Base-by-base conservation (phyloP, 2,797 vertebrate species). In the Spea hammondii region DNA sequence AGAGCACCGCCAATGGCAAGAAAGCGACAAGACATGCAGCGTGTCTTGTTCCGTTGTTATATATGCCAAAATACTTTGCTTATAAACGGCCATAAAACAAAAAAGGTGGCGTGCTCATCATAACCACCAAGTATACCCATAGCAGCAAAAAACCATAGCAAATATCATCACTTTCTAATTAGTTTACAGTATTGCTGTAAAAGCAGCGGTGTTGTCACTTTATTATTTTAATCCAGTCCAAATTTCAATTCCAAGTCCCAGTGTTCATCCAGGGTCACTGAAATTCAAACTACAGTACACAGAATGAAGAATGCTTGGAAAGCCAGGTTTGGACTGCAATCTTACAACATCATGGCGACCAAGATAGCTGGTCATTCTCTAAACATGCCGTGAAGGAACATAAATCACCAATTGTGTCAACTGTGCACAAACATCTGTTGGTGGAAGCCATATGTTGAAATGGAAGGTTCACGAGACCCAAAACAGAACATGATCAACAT, bases 101-200 rank as follows among this genome's bases (percentile, higher is more conserved):
- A 50, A 67, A 67, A 9, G 67, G 51, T 60, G 76, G 55, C 12
- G 3, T 67, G 50, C 51, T 72, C 68, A 71, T 60, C 76, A 10
- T 64, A 47, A 49, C 55, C 68, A 54, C 60, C 62, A 72, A 45
- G 55, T 71, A 60, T 70, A 77, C 47, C 55, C 70, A 45, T 72
- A 81, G 74, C 74, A 81, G 79, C 79, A 73, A 72, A 67, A 72
- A 81, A 77, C 66, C 67, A 80, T 67, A 75, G 13, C 70, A 60
- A 48, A 46, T 45, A 47, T 4, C 8, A 46, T 48, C 8, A 54
- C 51, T 71, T 66, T 65, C 64, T 65, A 64, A 77, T 70, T 72
- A 17, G 54, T 57, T 57, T 46, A 59, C 8, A n/a, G 12, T 14
- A 45, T 6, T 46, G 9, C 6, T 55, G 4, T 71, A 17, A 48